Base-by-base conservation (phyloP, 2,888 invertebrate genomes). In the Agrenia bidenticulata region DNA sequence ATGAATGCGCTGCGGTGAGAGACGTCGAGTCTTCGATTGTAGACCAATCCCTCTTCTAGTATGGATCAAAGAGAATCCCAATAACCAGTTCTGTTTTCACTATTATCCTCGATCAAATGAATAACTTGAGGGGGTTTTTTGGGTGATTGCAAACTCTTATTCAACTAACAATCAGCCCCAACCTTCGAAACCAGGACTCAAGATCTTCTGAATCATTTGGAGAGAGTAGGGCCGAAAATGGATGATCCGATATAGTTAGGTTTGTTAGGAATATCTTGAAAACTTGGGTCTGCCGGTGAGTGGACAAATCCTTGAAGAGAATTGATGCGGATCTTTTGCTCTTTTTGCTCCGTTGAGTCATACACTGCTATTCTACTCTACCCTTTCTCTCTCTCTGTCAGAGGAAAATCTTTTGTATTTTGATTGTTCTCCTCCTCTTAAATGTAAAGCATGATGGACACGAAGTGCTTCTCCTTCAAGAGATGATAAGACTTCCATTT, bases 261-360 rank as follows among this genome's bases (percentile, higher is more conserved):
- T 32, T 32, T 32, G 32, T 32, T 32, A 32, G 5, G 45, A 45
- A 45, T 45, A 45, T 45, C 45, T 45, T 17, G n/a, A 45, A 11
- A 45, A 45, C n/a, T 45, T 5, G 32, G 5, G 15, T 15, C 45
- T 9, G 45, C n/a, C 19, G 5, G 9, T 45, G 45, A 45, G 45
- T 19, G 45, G 19, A 5, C 15, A 51, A 51, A 51, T 51, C 51
- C 51, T 51, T 51, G 51, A 51, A 24, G 24, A 24, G 51, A 51
- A 51, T 51, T 51, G 51, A 51, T 51, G 51, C 51, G 51, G 51
- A 51, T 51, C 51, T 51, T n/a, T 51, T 51, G 51, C 51, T 11
- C 51, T 51, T 51, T 49, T 51, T 24, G 24, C 23, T 51, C 23
- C 17, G 23, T 23, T 23, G 51, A 24, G 13, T 19, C 23, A 24